Evolutionary conservation across 2,888 invertebrate species (phyloP).

Genomic region (Hololepta plana): DNA sequence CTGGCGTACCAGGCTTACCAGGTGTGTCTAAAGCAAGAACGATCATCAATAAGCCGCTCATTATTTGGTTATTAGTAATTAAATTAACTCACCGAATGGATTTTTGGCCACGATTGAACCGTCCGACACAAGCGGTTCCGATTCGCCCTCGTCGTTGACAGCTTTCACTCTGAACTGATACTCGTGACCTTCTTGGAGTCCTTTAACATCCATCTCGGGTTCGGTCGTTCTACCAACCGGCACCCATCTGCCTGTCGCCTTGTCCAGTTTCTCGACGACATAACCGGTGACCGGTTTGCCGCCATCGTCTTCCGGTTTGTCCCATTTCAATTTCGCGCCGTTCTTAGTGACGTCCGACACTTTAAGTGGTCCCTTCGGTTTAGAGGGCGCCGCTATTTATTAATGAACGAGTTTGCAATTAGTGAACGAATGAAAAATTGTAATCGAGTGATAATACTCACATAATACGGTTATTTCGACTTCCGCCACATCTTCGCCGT

Average conservation of each 20-base stretch:
- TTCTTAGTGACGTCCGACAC: constrained; percentile 78
- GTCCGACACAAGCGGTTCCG: constrained; percentile 87
- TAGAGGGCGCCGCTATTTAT: constrained; percentile 37
- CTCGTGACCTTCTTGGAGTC: constrained; percentile 79
- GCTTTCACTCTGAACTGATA: constrained; percentile 90
- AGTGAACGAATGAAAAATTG: background rate
- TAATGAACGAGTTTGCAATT: background rate
- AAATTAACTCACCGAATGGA: constrained; percentile 64
- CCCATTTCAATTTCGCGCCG: constrained; percentile 81
- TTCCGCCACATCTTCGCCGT: constrained; percentile 83
- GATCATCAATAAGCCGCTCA: constrained; percentile 1
- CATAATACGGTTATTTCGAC: constrained; percentile 82
- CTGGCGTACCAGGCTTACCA: constrained; percentile 73
- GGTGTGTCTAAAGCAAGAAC: constrained; percentile 41
- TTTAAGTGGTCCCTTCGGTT: constrained; percentile 78
- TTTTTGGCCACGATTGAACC: constrained; percentile 83
- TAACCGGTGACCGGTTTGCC: constrained; percentile 88
- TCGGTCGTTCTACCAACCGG: constrained; percentile 78
- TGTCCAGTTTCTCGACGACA: constrained; percentile 85
- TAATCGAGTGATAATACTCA: constrained; percentile 20
- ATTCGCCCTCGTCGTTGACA: constrained; percentile 88
- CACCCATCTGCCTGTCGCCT: constrained; percentile 81
- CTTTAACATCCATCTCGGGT: constrained; percentile 74
- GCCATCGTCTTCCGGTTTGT: constrained; percentile 88
- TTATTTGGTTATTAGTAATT: constrained; percentile 1